These are phyloP conservation scores for Ennomos fuscantarius DNA, from an alignment of 2,888 invertebrate genomes.

Conservation along the genomic window DNA sequence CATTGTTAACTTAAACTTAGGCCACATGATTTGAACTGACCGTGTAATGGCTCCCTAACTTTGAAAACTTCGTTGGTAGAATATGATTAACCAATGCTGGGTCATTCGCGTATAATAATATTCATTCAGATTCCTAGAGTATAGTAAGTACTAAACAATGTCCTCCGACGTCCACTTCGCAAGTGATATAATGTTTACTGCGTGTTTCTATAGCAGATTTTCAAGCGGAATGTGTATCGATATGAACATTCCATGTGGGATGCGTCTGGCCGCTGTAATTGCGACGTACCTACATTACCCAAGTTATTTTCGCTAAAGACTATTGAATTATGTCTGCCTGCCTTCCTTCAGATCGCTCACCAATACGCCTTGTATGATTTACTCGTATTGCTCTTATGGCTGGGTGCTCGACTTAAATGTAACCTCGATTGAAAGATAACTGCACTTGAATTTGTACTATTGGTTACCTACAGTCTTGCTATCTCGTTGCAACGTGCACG, in stretches of 20 bases:
- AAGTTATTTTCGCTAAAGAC: constrained; percentile 48
- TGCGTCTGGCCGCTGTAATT: constrained; percentile 57
- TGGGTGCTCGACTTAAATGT: constrained; percentile 3
- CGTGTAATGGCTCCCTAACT: too few relatives aligned
- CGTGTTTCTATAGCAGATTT: constrained; percentile 1
- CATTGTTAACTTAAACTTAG: too few relatives aligned
- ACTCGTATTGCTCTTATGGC: constrained; percentile 1
- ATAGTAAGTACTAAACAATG: background rate
- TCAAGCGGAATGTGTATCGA: constrained; percentile 46
- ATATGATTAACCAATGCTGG: too few relatives aligned
- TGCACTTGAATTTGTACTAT: background rate
- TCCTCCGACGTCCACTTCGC: too few relatives aligned
- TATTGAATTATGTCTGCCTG: constrained; percentile 38
- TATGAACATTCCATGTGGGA: constrained; percentile 47
- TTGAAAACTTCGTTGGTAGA: too few relatives aligned
- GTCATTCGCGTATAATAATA: too few relatives aligned
- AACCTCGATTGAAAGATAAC: background rate
- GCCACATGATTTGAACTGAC: too few relatives aligned
- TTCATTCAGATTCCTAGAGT: too few relatives aligned
- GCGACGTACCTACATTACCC: constrained; percentile 43
- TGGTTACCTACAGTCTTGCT: too few relatives aligned
- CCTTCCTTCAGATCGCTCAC: constrained; percentile 17
- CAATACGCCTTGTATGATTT: constrained; percentile 7
- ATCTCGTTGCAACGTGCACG: too few relatives aligned
- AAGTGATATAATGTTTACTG: background rate